Evolutionary conservation across 92 coral and sea anemone genomes (phyloP), one percentile per base, ranked within the genome.

Genomic region (Porites lobata): DNA sequence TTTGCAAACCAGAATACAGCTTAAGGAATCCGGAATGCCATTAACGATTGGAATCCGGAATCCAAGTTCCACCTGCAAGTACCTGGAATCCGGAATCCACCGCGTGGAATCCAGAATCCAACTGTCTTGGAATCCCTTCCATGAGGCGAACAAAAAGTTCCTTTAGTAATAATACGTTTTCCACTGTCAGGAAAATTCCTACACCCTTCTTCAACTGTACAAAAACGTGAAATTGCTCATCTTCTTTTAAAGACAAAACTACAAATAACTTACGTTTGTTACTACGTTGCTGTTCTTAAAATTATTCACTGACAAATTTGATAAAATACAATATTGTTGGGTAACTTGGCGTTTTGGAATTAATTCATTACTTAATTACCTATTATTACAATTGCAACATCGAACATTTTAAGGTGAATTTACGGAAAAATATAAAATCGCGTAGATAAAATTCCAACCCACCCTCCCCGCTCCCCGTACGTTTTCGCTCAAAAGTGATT

Each of bases 301-400:
- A 70, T 69, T 82, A 82, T 72, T 72, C 52, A 21, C 64, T 72
- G 65, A 84, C 53, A 64, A 83, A 72, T 74, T 73, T 43, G 73
- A 73, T 84, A 84, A 84, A 84, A 84, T 84, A 84, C 87, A 84
- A 66, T 80, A 79, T 64, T 67, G 53, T 50, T 73, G 22, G 15
- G 87, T 80, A 73, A 84, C 50, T 8, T 17, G 62, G 87, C 51
- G 74, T 62, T 62, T 84, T 65, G 69, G 74, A 62, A 59, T 38
- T 38, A 38, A 38, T 84, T 64, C 66, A n/a, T 75, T 64, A 67
- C 54, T 52, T 69, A 81, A 67, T 81, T 68, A 74, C 79, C 80
- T 63, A 65, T 73, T 24, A 73, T 73, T 72, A 72, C 64, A 73
- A 84, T 73, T 74, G 65, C 54, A 64, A 62, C 74, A 84, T 73